Base-by-base conservation (phyloP, 2,888 invertebrate species). In the Dinocampus coccinellae region DNA sequence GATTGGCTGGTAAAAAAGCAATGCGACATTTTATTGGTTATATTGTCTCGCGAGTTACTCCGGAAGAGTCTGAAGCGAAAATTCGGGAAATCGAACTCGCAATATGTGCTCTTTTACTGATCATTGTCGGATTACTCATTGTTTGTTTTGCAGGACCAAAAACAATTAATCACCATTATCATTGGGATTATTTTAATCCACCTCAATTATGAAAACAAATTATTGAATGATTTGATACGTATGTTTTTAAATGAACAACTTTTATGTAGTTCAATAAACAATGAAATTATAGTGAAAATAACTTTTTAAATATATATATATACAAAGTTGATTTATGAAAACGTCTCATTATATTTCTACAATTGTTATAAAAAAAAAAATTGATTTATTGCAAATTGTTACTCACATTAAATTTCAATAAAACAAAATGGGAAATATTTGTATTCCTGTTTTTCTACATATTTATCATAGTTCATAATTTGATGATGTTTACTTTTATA, bases 141-240 rank as follows among this genome's bases (percentile, higher is more conserved):
- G 90, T 95, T 76, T 92, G 94, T 64, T 90, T 93, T 73, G 92
- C 93, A 73, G 92, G 92, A 76, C 91, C 92, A 74, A 89, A 89
- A 63, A 89, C 89, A 74, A 91, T 92, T 69, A 92, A 92, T 63
- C 91, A 94, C 77, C 94, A 95, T 84, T 94, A 95, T 85, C 95
- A 95, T 80, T 95, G 95, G 95, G 95, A 95, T 85, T 95, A 93
- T 86, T 94, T 95, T 81, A 95, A 95, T 88, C 95, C 95, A 11
- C 95, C 95, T 9, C 92, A 92, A 78, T 58, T 77, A 57, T 77
- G 71, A 76, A 65, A 24, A 55, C 11, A 29, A 29, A 29, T 24
- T 26, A 24, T 29, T n/a, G 16, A 57, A 57, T 13, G 11, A 16
- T 57, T 57, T n/a, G n/a, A n/a, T n/a, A n/a, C n/a, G n/a, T n/a